These are phyloP conservation scores for Platyscapa corneri DNA, from an alignment of 1,140 invertebrate genomes.

Conservation along the genomic window DNA sequence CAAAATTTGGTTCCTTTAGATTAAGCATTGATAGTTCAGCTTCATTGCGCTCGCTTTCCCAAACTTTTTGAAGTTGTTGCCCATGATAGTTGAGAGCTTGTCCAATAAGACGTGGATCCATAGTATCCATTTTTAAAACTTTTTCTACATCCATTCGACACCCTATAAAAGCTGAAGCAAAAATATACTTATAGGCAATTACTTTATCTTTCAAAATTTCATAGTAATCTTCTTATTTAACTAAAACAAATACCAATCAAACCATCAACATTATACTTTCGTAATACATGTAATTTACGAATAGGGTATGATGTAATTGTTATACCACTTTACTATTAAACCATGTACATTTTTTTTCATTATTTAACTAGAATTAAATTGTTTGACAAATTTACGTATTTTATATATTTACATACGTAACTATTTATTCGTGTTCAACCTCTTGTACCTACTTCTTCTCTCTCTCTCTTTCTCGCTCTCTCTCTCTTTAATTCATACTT, in stretches of 20 bases:
- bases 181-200: slow-evolving; percentile 57
- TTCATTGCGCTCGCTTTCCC: slow-evolving; percentile 86
- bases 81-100: slow-evolving; percentile 88
- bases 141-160: slow-evolving; percentile 31
- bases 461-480: too few relatives aligned
- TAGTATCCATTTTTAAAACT: slow-evolving; percentile 65
- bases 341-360: background rate
- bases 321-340: background rate
- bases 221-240: background rate
- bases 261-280: background rate
- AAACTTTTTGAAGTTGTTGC: slow-evolving; percentile 88
- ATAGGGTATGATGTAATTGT: background rate
- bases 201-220: background rate
- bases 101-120: slow-evolving; percentile 82
- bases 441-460: background rate
- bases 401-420: background rate
- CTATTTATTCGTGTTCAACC: background rate
- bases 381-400: background rate
- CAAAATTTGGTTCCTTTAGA: slow-evolving; percentile 81
- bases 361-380: background rate
- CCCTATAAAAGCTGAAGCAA: slow-evolving; percentile 68
- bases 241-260: background rate
- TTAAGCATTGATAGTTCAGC: slow-evolving; percentile 81
- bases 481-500: background rate
- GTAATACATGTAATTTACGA: background rate